These are phyloP conservation scores for Leptopilina drosophilae DNA, from an alignment of 2,888 invertebrate species.

Conservation along the genomic window DNA sequence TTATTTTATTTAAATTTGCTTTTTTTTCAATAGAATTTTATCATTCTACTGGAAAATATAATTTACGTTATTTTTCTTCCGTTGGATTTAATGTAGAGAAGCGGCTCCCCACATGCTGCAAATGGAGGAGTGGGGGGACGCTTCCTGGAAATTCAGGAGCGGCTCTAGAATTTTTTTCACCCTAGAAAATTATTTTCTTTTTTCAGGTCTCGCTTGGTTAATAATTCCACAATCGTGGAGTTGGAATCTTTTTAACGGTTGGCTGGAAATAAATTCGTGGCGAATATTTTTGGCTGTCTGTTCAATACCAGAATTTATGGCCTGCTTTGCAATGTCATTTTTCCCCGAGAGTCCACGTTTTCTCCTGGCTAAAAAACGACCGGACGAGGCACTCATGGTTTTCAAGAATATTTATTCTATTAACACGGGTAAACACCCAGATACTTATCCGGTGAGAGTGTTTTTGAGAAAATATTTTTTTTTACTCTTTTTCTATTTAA, in stretches of 20 bases:
- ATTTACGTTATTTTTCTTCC: background rate
- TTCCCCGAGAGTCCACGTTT: constrained; percentile 90
- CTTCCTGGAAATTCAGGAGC: too few species aligned
- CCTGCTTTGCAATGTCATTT: constrained; percentile 81
- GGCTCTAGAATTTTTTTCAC: too few species aligned
- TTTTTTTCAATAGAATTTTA: too few species aligned
- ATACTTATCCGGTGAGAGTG: constrained; percentile 82
- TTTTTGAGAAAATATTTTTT: background rate
- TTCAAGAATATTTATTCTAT: constrained; percentile 83
- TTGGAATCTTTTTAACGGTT: constrained; percentile 75
- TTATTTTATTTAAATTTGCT: background rate
- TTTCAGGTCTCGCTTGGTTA: constrained; percentile 83
- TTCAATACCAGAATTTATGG: constrained; percentile 83
- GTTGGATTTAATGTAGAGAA: too few species aligned
- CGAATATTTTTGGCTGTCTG: constrained; percentile 82
- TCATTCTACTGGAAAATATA: background rate
- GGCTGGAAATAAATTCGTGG: constrained; percentile 80
- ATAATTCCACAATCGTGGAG: constrained; percentile 83
- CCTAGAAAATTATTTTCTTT: too few species aligned
- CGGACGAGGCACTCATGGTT: constrained; percentile 83
- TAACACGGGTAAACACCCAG: constrained; percentile 82
- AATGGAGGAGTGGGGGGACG: too few species aligned
- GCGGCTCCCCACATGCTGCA: too few species aligned
- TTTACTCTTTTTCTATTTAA: too few species aligned
- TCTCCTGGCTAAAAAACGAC: constrained; percentile 83